A percentile compares a stretch with the other conserved stretches of the same genome.
These are phyloP conservation scores for Nebria brevicollis DNA, from an alignment of 2,888 invertebrate genomes.

Conservation along the genomic window DNA sequence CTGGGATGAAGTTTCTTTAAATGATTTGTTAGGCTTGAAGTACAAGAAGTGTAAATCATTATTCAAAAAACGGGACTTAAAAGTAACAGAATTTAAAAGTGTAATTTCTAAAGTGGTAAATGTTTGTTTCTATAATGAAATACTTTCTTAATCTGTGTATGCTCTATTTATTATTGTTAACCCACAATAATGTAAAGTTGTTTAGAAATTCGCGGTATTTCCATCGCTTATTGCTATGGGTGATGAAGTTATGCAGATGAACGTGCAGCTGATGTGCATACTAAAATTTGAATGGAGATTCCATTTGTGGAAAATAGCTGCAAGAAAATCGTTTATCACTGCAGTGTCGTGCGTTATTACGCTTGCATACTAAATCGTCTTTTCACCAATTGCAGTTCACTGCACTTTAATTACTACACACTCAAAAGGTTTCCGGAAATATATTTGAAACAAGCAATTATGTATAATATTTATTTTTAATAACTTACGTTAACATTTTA, in stretches of 20 bases:
- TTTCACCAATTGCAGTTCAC: constrained; percentile 26
- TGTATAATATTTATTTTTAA: no score
- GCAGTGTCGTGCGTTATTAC: constrained; percentile 25
- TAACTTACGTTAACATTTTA: no score
- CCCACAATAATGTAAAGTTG: not conserved
- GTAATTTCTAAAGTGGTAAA: no score
- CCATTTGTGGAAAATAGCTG: constrained; percentile 30
- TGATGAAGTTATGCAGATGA: constrained; percentile 7
- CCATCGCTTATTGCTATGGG: constrained; percentile 16
- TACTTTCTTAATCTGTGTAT: no score
- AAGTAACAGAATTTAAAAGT: no score
- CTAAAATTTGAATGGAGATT: constrained; percentile 23
- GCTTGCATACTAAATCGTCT: constrained; percentile 23
- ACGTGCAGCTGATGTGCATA: constrained; percentile 21
- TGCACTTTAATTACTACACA: constrained; percentile 23
- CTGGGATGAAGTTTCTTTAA: no score
- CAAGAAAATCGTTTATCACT: constrained; percentile 37
- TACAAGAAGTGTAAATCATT: no score
- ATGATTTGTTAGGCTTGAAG: no score
- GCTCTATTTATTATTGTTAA: not conserved
- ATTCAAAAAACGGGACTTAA: no score
- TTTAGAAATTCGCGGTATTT: constrained; percentile 28
- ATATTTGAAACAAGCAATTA: no score
- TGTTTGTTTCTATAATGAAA: no score
- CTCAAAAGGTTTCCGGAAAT: no score